Conservation (phyloP, 2,113 vertebrate genomes). For the Chloropsis hardwickii region DNA sequence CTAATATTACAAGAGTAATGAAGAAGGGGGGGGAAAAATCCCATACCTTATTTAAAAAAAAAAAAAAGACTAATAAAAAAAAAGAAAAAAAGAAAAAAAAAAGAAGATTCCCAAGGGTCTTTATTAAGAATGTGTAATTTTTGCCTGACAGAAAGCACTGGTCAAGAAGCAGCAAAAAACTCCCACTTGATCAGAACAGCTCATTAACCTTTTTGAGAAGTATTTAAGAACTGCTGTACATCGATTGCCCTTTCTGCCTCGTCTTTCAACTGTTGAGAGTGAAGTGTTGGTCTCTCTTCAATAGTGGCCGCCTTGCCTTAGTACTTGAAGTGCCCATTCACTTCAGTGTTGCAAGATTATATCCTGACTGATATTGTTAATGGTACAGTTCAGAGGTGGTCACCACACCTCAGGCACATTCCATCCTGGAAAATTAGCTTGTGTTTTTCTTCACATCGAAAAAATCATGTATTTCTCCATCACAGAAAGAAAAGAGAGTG, state of each 20-base stretch:
- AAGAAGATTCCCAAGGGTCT: neutral
- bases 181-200: neutral
- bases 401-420: neutral
- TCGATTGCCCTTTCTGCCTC: neutral
- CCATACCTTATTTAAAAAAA: neutral
- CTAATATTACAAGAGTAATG: neutral
- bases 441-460: neutral
- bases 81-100: neutral
- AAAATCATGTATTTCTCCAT: neutral
- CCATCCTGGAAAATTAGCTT: neutral
- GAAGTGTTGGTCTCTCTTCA: neutral
- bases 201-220: neutral
- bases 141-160: neutral
- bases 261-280: neutral
- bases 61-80: neutral
- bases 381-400: neutral
- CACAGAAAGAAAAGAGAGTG: neutral
- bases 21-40: rapidly evolving
- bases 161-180: neutral
- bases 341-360: neutral
- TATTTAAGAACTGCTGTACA: neutral
- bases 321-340: neutral
- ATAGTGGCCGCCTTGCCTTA: neutral
- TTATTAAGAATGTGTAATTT: neutral
- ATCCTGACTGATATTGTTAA: neutral